Base-by-base conservation (phyloP, 2,888 invertebrate species). In the Tachina fera region DNA sequence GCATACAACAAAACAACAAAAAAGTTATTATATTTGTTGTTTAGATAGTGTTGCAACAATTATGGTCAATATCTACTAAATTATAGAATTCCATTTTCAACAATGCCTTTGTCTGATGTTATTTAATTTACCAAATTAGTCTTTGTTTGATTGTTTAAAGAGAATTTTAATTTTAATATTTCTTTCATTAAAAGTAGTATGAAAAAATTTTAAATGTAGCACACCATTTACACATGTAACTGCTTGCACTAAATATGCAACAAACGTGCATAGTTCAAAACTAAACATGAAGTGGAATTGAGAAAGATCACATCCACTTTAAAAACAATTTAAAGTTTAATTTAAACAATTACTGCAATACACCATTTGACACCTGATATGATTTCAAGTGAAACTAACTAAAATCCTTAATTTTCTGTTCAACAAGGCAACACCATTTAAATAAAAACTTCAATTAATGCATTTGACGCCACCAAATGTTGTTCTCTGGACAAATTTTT, bases 291-390 rank as follows among this genome's bases (percentile, higher is more conserved):
- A 56, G 31, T 5, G 13, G 11, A 60, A 67, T 22, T 49, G 51
- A 72, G 49, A 72, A 53, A 71, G 71, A 9, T n/a, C 16, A 60
- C 58, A 65, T 65, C 60, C 72, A 83, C 77, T 83, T 83, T 83
- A 78, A 78, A 78, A 78, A 61, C 77, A 83, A 77, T 72, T 83
- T 67, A 68, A 83, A 82, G 39, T 83, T 83, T 72, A 78, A 83
- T 83, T 78, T 61, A 61, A 56, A 74, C 86, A 79, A 76, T 74
- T 80, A 74, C 80, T 80, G 68, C 76, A 80, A 86, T 77, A 75
- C 47, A 56, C 71, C 77, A 77, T 80, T 80, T 86, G 74, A 83
- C 86, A 83, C 86, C 86, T 83, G 80, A 86, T 86, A 77, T 71
- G 60, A 67, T 60, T 71, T 51, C 60, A 76, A 81, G 61, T 47